Base-by-base conservation (phyloP, 2,797 vertebrate species). In the Scolopax rusticola region DNA sequence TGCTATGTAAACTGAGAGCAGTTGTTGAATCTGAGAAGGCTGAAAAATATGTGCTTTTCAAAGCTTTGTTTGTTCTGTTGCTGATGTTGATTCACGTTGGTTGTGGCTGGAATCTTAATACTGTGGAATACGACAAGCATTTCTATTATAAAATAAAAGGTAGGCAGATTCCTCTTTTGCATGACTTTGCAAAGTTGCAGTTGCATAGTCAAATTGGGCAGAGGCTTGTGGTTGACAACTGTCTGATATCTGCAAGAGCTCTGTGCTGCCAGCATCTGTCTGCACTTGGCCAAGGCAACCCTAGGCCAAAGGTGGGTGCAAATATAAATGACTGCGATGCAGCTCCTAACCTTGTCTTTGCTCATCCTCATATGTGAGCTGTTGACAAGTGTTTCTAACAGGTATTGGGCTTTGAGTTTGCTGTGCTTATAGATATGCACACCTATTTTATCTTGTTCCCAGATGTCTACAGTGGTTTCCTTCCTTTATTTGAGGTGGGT, bases 1-100 rank as follows among this genome's bases (percentile, higher is more conserved):
- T 89, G 87, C 93, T 88, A 7, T 80, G 95, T 89, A 94, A 96
- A 95, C 77, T 1, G 84, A 93, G 92, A 89, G 79, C 56, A 19
- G 78, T 70, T 81, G 71, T 77, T 81, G 90, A 54, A 90, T 78
- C 33, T 8, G 84, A 63, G 83, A 89, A 67, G 87, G 60, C 70
- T 88, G 92, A 60, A 54, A 80, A 91, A 43, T 5, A 2, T 1
- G n/a, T 15, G 32, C 76, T 69, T 47, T 33, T 50, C 5, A 7
- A 81, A 7, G 81, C 69, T 59, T 4, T 68, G 33, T 59, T 65
- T 48, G 74, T 65, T 59, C 48, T 14, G 71, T 14, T 27, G 74
- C 80, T 5, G 61, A 0, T 43, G 88, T 43, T 18, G 70, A 21
- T 71, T 82, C 40, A 0, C 0, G 0, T 3, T 8, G 63, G 6